These are phyloP conservation scores for Mythimna pallens DNA, from an alignment of 2,888 invertebrate species.

Conservation along the genomic window DNA sequence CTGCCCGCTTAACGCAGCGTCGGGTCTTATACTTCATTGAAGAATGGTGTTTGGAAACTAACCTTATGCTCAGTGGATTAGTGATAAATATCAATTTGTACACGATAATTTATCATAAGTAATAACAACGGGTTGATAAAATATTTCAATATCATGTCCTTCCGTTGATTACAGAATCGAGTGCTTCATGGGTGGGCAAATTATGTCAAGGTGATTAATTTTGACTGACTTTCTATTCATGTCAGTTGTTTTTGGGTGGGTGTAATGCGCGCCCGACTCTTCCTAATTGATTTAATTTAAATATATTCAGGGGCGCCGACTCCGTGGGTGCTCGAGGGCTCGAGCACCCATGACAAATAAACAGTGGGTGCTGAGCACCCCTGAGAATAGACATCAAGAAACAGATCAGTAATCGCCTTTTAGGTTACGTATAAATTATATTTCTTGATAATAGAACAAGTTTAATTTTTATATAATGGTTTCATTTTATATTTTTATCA, in stretches of 20 bases:
- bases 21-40: not conserved
- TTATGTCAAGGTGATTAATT: slow-evolving; percentile 30
- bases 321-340: too few relatives aligned
- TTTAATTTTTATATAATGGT: too few relatives aligned
- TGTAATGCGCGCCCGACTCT: not conserved
- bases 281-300: not conserved
- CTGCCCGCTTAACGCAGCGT: too few relatives aligned
- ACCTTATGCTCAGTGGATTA: slow-evolving; percentile 12
- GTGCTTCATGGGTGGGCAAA: slow-evolving; percentile 28
- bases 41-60: not conserved
- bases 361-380: too few relatives aligned
- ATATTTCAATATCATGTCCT: slow-evolving; percentile 9
- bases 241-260: not conserved
- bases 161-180: slow-evolving; percentile 9
- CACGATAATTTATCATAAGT: slow-evolving; percentile 12
- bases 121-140: slow-evolving; percentile 22
- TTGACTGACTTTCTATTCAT: not conserved
- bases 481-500: too few relatives aligned
- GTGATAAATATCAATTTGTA: slow-evolving; percentile 3
- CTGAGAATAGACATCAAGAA: too few relatives aligned
- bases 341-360: too few relatives aligned
- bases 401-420: too few relatives aligned
- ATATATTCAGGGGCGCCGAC: too few relatives aligned
- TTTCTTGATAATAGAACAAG: too few relatives aligned
- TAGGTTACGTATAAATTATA: too few relatives aligned